Evolutionary conservation across 2,888 invertebrate species (phyloP).

Genomic region (Rhogogaster chlorosoma): DNA sequence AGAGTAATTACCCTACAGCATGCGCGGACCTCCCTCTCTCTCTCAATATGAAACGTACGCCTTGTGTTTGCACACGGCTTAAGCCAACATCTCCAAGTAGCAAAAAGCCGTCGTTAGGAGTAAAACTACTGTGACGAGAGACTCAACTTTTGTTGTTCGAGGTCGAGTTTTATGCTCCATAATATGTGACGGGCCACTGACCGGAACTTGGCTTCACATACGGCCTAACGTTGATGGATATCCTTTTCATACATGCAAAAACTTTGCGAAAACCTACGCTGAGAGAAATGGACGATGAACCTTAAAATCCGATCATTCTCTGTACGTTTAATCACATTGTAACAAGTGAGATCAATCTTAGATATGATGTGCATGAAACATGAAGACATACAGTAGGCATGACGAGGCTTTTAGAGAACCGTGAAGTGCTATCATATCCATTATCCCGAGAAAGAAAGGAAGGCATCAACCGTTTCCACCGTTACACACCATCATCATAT

Average conservation of each 20-base stretch:
- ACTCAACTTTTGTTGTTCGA: conserved; percentile 34
- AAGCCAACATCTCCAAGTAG: neutral
- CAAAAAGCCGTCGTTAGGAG: conserved; percentile 38
- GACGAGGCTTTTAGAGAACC: neutral
- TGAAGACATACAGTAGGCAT: conserved; percentile 7
- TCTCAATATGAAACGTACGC: neutral
- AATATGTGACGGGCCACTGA: conserved; percentile 39
- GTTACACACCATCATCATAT: conserved; percentile 18
- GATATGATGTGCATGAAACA: neutral
- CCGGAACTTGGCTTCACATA: conserved; percentile 15
- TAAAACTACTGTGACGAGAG: conserved; percentile 30
- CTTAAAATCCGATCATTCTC: neutral
- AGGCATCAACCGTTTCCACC: conserved; percentile 21
- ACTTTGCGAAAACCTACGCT: neutral
- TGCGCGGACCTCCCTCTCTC: neutral
- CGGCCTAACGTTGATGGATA: neutral
- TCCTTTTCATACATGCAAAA: neutral
- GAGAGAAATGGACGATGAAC: too few species aligned
- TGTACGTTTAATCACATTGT: neutral
- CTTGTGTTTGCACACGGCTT: conserved; percentile 2
- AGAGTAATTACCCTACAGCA: neutral
- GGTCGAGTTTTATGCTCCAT: conserved; percentile 27
- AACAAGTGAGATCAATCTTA: neutral
- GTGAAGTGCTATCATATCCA: neutral
- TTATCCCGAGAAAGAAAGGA: neutral